phyloP scores from a whole-genome alignment of 2,888 invertebrate genomes.

The Nymphalis polychloros region DNA sequence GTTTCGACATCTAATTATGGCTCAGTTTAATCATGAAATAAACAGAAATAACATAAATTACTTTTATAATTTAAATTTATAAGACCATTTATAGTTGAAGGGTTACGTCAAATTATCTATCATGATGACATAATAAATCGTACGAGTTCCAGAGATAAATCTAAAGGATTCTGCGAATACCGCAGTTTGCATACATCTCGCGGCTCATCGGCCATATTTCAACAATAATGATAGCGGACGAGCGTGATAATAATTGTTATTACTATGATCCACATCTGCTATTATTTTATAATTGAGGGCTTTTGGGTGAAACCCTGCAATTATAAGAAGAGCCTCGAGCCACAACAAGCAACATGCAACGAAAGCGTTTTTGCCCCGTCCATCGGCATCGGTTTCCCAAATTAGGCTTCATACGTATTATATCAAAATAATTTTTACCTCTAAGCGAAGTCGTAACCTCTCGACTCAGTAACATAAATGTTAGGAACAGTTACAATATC shows the following conservation, averaged over 20 bases:
- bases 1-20: conserved; percentile 55
- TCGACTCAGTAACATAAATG: background rate
- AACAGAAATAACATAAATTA: background rate
- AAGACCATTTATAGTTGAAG: conserved; percentile 1
- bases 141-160: conserved; percentile 39
- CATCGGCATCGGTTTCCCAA: conserved; percentile 34
- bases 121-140: conserved; percentile 15
- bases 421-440: conserved; percentile 12
- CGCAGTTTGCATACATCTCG: conserved; percentile 70
- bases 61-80: background rate
- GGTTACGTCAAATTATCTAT: background rate
- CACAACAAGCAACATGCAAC: conserved; percentile 69
- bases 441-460: background rate
- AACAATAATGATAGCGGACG: conserved; percentile 75
- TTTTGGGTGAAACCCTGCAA: conserved; percentile 81
- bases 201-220: conserved; percentile 73
- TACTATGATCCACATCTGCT: conserved; percentile 81
- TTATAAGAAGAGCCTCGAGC: conserved; percentile 80
- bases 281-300: conserved; percentile 82
- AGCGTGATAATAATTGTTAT: conserved; percentile 82
- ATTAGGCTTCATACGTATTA: conserved; percentile 31
- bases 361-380: conserved; percentile 47
- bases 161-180: conserved; percentile 52
- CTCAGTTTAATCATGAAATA: conserved; percentile 8
- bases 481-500: background rate